Evolutionary conservation across 2,888 invertebrate genomes (phyloP).

Genomic region (Blera fallax): DNA sequence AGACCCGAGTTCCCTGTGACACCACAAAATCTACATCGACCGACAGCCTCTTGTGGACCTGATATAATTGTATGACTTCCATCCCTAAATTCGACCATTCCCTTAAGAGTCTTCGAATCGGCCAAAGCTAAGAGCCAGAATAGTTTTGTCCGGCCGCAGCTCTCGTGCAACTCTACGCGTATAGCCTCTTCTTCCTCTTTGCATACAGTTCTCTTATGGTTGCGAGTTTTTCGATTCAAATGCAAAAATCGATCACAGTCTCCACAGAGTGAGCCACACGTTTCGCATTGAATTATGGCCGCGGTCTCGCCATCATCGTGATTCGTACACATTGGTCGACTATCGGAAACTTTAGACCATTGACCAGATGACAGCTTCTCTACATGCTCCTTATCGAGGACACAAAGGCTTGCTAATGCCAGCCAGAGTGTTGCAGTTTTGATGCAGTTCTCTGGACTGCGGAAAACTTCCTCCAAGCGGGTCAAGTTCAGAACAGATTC

Average conservation of each 20-base stretch:
- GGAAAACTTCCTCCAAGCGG: conserved; percentile 88
- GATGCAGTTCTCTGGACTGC: conserved; percentile 90
- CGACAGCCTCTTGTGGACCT: conserved; percentile 83
- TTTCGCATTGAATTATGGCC: conserved; percentile 95
- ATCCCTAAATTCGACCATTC: conserved; percentile 93
- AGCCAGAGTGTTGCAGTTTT: conserved; percentile 94
- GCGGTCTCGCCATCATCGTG: conserved; percentile 97
- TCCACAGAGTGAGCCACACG: conserved; percentile 95
- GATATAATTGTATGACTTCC: conserved; percentile 83
- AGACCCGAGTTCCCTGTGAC: conserved; percentile 91
- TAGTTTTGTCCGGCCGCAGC: conserved; percentile 96
- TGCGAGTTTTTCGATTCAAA: conserved; percentile 92
- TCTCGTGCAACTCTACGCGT: conserved; percentile 97
- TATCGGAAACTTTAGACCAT: conserved; percentile 86
- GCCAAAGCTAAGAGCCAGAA: conserved; percentile 97
- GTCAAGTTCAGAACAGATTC: conserved; percentile 93
- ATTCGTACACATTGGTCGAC: conserved; percentile 93
- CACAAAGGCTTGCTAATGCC: conserved; percentile 95
- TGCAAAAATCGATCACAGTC: conserved; percentile 98
- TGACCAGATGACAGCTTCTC: conserved; percentile 90
- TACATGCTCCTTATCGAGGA: conserved; percentile 94
- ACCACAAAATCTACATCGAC: conserved; percentile 96
- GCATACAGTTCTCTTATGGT: conserved; percentile 90
- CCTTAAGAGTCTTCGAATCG: conserved; percentile 95
- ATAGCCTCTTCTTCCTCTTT: conserved; percentile 98